Conservation (phyloP, 1,140 invertebrate genomes). For the Pachyrhynchus sulphureomaculatus region DNA sequence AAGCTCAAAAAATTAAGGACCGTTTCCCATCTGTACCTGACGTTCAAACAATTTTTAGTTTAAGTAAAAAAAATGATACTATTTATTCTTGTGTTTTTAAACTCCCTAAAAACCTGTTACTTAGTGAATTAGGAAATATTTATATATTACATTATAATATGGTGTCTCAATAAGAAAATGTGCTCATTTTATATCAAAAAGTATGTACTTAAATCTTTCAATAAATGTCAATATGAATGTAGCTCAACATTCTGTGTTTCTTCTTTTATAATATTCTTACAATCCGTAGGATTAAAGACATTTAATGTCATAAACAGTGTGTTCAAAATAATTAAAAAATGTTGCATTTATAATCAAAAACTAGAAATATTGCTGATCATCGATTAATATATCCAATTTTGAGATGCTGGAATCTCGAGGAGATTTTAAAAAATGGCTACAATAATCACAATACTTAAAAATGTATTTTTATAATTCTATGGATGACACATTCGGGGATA, state of each 20-base stretch:
- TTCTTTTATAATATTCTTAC: constrained; percentile 42
- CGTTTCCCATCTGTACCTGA: constrained; percentile 47
- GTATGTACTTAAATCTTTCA: constrained; percentile 42
- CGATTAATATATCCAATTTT: background rate
- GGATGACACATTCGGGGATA: no score
- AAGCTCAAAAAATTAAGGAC: constrained; percentile 12
- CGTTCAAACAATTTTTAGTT: constrained; percentile 23
- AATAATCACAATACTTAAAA: no score
- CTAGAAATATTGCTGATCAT: background rate
- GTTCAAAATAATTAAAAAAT: constrained; percentile 37
- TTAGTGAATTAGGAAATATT: constrained; percentile 30
- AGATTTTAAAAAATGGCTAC: no score
- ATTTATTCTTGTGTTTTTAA: constrained; percentile 5
- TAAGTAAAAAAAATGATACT: background rate
- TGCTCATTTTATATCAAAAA: constrained; percentile 51
- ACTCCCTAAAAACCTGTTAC: constrained; percentile 20
- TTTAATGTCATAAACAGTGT: constrained; percentile 41
- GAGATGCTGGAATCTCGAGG: no score
- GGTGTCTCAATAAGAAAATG: constrained; percentile 42
- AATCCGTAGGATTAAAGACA: constrained; percentile 37
- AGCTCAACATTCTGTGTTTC: constrained; percentile 49
- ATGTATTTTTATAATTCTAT: no score
- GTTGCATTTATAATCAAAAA: constrained; percentile 36
- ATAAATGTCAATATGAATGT: constrained; percentile 51
- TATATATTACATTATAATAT: constrained; percentile 35